These are phyloP conservation scores for Hoplodrina blanda DNA, from an alignment of 2,888 invertebrate genomes.

Conservation along the genomic window DNA sequence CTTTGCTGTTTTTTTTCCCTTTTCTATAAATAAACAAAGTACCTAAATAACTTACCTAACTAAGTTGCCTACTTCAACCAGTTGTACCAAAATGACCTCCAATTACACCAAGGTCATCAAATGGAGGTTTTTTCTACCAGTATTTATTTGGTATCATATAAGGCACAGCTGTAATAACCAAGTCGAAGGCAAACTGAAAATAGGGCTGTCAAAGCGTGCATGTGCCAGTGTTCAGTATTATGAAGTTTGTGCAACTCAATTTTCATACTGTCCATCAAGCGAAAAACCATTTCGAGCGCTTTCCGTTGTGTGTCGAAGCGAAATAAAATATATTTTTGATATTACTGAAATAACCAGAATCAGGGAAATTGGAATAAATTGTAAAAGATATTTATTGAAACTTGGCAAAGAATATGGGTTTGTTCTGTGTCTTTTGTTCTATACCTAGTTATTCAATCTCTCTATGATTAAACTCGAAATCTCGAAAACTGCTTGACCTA, in stretches of 20 bases:
- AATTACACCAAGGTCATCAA: not conserved
- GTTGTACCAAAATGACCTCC: not conserved
- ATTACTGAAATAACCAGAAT: slow-evolving; percentile 29
- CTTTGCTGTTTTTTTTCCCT: too few relatives aligned
- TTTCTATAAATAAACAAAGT: not conserved
- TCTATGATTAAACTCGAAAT: too few relatives aligned
- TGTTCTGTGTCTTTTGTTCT: too few relatives aligned
- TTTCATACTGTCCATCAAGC: slow-evolving; percentile 63
- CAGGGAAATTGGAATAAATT: slow-evolving; percentile 21
- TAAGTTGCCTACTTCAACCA: not conserved
- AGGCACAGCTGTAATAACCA: slow-evolving; percentile 27
- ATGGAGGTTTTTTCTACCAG: not conserved
- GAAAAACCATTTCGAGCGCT: slow-evolving; percentile 45
- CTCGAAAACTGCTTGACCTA: too few relatives aligned
- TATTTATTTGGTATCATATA: not conserved
- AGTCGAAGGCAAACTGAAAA: slow-evolving; percentile 50
- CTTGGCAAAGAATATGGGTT: not conserved
- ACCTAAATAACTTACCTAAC: too few relatives aligned
- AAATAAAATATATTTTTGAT: slow-evolving; percentile 47
- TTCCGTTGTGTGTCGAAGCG: slow-evolving; percentile 23
- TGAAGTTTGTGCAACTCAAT: slow-evolving; percentile 63
- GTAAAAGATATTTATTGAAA: not conserved
- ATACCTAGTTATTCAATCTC: too few relatives aligned
- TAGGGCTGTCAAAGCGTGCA: slow-evolving; percentile 55
- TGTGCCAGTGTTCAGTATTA: slow-evolving; percentile 42